Evolutionary conservation across 2,888 invertebrate species (phyloP).

Genomic region (Dynastes grantii): DNA sequence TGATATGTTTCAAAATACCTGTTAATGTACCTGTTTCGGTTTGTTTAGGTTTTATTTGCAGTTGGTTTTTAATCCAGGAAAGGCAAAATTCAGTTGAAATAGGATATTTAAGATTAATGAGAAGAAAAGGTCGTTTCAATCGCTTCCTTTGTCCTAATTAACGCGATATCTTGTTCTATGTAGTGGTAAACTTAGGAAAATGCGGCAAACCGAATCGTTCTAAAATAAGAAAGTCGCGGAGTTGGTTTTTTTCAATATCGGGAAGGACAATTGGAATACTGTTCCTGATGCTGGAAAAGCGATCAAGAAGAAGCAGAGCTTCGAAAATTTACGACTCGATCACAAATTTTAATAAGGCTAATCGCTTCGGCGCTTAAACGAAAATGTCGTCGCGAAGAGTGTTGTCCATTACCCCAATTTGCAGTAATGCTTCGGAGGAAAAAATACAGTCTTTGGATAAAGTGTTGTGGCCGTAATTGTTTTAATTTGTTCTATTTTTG

Average conservation of each 20-base stretch:
- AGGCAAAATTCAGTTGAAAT: conserved; percentile 24
- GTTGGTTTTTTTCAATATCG: neutral
- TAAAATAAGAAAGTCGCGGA: neutral
- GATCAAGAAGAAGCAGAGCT: neutral
- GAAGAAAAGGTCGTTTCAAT: neutral
- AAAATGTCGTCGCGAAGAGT: conserved; percentile 20
- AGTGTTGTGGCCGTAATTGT: too few relatives aligned
- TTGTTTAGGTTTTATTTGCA: too few relatives aligned
- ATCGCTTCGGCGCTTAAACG: conserved; percentile 28
- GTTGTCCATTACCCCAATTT: conserved; percentile 36
- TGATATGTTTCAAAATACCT: too few relatives aligned
- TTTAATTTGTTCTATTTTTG: too few relatives aligned
- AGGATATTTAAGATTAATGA: neutral
- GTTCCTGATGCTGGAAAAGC: conserved; percentile 4
- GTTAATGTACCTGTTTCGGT: too few relatives aligned
- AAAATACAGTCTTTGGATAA: neutral
- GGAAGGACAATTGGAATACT: neutral
- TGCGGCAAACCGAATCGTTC: conserved; percentile 7
- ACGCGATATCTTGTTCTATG: conserved; percentile 1
- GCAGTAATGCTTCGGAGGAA: neutral
- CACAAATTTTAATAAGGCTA: conserved; percentile 42
- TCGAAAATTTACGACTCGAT: conserved; percentile 27
- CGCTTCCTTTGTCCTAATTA: conserved; percentile 17
- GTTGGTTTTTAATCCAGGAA: neutral
- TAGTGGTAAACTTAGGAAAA: conserved; percentile 2